Evolutionary conservation across 64 coral and sea anemone species (phyloP).

Genomic region (Acropora tenuis): DNA sequence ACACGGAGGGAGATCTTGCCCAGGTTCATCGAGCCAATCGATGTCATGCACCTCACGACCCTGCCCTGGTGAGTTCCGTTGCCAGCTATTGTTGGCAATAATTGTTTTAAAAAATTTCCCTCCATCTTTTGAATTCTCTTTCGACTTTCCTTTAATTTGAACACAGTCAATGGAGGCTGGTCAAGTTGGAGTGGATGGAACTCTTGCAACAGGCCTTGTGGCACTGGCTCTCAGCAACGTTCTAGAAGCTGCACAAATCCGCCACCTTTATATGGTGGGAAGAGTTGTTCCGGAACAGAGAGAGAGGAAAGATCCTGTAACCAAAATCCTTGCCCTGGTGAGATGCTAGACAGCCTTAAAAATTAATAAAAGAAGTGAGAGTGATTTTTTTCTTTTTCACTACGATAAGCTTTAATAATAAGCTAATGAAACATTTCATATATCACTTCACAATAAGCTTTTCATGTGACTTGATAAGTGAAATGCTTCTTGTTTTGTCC

Average conservation of each 20-base stretch:
- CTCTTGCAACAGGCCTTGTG: neutral
- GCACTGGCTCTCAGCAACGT: constrained; percentile 13
- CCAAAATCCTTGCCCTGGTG: constrained; percentile 2
- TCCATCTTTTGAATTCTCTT: too few relatives aligned
- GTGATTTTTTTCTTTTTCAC: too few relatives aligned
- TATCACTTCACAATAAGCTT: too few relatives aligned
- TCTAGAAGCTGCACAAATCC: constrained; percentile 24
- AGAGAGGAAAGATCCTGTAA: neutral
- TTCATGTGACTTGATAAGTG: too few relatives aligned
- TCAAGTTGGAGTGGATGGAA: constrained; percentile 1
- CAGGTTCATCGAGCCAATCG: neutral
- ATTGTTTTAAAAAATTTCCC: too few relatives aligned
- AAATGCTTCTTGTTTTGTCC: too few relatives aligned
- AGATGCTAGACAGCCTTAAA: neutral
- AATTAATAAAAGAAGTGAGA: too few relatives aligned
- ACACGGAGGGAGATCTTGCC: neutral
- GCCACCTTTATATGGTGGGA: constrained; percentile 6
- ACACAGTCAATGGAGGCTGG: constrained; percentile 27
- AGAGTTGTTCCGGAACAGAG: neutral
- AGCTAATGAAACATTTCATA: too few relatives aligned
- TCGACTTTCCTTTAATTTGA: too few relatives aligned
- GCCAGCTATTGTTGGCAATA: too few relatives aligned
- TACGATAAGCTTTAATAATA: too few relatives aligned
- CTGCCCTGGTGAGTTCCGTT: neutral
- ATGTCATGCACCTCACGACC: neutral